Percentiles rank a stretch among this genome's conserved stretches.
Evolutionary conservation across 2,888 invertebrate genomes (phyloP).

Genomic region (Drosophila pegasa): DNA sequence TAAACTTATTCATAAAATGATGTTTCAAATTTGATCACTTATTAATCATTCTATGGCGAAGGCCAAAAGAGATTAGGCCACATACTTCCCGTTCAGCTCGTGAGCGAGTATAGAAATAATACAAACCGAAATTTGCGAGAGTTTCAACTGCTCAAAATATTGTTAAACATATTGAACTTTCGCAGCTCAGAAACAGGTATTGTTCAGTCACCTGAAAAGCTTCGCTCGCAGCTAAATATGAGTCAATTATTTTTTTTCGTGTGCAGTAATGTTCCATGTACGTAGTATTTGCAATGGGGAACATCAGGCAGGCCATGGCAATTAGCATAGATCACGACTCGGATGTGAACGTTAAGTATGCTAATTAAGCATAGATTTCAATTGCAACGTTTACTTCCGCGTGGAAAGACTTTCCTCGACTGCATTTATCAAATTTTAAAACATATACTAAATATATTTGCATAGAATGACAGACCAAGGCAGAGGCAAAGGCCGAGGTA

Average conservation of each 20-base stretch:
- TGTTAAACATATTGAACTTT: constrained; percentile 10
- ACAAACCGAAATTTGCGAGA: not conserved
- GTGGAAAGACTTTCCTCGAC: not conserved
- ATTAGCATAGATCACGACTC: constrained; percentile 36
- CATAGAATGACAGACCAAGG: not conserved
- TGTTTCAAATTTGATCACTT: not conserved
- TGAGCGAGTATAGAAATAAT: not conserved
- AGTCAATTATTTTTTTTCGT: constrained; percentile 29
- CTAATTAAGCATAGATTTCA: constrained; percentile 25
- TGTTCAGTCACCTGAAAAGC: constrained; percentile 6
- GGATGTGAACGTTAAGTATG: constrained; percentile 17
- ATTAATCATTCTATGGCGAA: not conserved
- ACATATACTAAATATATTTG: not conserved
- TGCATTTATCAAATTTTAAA: not conserved
- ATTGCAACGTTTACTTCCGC: constrained; percentile 23
- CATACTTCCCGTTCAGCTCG: not conserved
- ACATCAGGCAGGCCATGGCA: constrained; percentile 14
- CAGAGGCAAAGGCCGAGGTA: not conserved
- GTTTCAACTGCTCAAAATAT: constrained; percentile 4
- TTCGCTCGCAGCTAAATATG: not conserved
- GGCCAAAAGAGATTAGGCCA: not conserved
- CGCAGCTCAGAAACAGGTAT: constrained; percentile 18
- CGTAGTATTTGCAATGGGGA: constrained; percentile 3
- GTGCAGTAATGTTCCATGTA: not conserved
- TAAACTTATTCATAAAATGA: not conserved